Evolutionary conservation across 2,113 vertebrate genomes (phyloP).

Genomic region (Mobula hypostoma): DNA sequence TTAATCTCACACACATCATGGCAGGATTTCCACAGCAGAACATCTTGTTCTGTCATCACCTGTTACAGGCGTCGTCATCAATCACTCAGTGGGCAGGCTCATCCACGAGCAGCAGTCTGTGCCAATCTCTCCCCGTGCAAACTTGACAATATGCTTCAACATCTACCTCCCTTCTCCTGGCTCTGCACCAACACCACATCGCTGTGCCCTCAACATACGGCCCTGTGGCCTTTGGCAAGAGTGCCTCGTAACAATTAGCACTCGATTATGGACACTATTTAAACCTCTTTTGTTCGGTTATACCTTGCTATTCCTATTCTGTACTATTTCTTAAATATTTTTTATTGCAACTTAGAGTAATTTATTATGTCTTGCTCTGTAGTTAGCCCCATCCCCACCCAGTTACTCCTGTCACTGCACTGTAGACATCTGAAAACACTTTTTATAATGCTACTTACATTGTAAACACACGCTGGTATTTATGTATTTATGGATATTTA

Average conservation of each 20-base stretch:
- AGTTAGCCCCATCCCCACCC: too few relatives aligned
- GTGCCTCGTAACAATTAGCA: not conserved
- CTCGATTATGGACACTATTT: not conserved
- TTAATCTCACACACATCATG: not conserved
- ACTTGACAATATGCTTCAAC: not conserved
- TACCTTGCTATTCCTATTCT: too few relatives aligned
- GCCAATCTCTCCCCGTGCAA: not conserved
- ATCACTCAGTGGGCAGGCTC: not conserved
- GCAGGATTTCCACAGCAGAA: too few relatives aligned
- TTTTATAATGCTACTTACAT: too few relatives aligned
- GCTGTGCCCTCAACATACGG: not conserved
- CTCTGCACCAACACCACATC: not conserved
- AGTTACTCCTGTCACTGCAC: too few relatives aligned
- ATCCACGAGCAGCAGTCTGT: not conserved
- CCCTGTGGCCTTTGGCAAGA: not conserved
- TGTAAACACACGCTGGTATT: too few relatives aligned
- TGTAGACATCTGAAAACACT: too few relatives aligned
- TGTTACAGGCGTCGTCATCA: not conserved
- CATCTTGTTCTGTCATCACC: not conserved
- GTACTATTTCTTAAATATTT: too few relatives aligned
- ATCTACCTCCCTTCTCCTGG: not conserved
- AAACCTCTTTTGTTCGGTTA: too few relatives aligned
- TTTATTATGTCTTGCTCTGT: too few relatives aligned
- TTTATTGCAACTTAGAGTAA: too few relatives aligned
- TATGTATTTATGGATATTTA: too few relatives aligned